Evolutionary conservation across 2,888 invertebrate genomes (phyloP).

Genomic region (Microctonus aethiopoides): DNA sequence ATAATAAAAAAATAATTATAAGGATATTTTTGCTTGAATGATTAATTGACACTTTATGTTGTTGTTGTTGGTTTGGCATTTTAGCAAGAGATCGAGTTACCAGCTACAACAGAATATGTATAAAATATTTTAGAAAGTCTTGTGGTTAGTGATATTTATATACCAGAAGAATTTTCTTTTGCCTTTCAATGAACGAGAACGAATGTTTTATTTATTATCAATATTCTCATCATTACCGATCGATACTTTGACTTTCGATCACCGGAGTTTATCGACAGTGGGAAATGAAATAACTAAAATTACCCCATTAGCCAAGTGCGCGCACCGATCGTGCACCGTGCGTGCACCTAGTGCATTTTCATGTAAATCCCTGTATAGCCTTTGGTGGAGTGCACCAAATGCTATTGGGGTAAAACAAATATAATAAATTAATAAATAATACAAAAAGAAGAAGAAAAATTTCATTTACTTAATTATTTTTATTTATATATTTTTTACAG

Average conservation of each 20-base stretch:
- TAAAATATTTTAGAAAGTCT: conserved; percentile 31
- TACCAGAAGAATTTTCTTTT: neutral
- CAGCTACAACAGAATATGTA: conserved; percentile 8
- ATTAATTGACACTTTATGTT: too few species aligned
- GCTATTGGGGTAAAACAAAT: too few species aligned
- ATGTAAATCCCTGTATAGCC: too few species aligned
- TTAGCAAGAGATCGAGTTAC: conserved; percentile 5
- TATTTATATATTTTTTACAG: too few species aligned
- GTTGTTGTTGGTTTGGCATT: neutral
- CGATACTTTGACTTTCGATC: neutral
- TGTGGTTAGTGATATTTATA: neutral
- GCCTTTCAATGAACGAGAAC: neutral
- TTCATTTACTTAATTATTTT: too few species aligned
- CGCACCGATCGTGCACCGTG: too few species aligned
- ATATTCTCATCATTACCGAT: conserved; percentile 16
- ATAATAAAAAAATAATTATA: too few species aligned
- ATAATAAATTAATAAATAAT: too few species aligned
- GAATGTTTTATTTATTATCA: neutral
- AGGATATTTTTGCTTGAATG: neutral
- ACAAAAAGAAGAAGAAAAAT: too few species aligned
- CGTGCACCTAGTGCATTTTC: too few species aligned
- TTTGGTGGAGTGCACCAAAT: too few species aligned
- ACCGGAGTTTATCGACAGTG: neutral
- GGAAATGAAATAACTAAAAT: neutral
- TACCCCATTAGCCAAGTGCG: neutral